phyloP scores from a whole-genome alignment of 2,888 invertebrate species.

The Caenorhabditis angaria region DNA sequence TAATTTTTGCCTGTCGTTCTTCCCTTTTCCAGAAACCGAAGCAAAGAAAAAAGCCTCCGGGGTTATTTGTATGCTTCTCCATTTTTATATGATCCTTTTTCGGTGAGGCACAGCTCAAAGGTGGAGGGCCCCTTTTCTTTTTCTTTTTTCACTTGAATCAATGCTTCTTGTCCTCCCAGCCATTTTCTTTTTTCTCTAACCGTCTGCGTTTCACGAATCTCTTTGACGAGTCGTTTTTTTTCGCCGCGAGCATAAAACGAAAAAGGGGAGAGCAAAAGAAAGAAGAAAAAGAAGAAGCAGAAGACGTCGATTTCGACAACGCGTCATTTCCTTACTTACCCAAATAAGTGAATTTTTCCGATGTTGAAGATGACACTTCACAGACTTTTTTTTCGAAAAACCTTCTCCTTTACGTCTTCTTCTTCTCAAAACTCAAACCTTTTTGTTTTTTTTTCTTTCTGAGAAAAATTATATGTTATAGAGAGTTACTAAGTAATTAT shows the following conservation, averaged over 20 bases:
- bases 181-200: not conserved
- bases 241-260: not conserved
- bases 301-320: constrained; percentile 2
- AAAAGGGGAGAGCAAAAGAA: not conserved
- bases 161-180: not conserved
- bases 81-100: no score
- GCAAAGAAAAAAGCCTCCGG: not conserved
- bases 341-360: not conserved
- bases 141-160: not conserved
- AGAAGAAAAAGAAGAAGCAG: no score
- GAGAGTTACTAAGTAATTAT: no score
- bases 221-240: not conserved
- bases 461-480: no score
- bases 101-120: constrained; percentile 4
- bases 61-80: not conserved
- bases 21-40: no score
- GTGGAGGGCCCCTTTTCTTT: not conserved
- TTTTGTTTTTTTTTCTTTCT: no score
- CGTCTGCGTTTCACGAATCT: not conserved
- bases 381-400: not conserved
- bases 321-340: not conserved
- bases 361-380: not conserved
- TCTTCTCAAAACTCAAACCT: no score
- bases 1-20: no score
- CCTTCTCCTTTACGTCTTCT: no score